Base-by-base conservation (phyloP, 2,888 invertebrate genomes). In the Xanthostigma xanthostigma region DNA sequence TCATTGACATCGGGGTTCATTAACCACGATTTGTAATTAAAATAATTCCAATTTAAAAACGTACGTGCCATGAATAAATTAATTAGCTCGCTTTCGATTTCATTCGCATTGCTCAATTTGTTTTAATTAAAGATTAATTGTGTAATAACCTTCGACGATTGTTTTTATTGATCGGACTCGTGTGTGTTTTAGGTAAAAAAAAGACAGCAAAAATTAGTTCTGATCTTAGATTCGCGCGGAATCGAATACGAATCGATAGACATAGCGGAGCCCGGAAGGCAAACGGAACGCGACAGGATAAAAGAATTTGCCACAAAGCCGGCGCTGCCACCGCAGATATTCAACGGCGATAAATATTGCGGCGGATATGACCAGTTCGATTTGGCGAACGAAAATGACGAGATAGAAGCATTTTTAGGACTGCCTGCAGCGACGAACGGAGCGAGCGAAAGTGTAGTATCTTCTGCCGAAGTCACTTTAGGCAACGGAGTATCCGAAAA, bases 331-430 rank as follows among this genome's bases (percentile, higher is more conserved):
- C 96, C 96, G 50, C 97, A 97, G 69, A 75, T 97, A 57, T 96
- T 95, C 67, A 89, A 90, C 63, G 93, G 89, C 53, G 85, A 86
- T 10, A 82, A 84, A 55, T 94, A 92, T 65, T 91, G 93, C 63
- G 96, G 96, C 65, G 93, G 93, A 67, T 95, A 92, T 68, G 91
- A 93, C 64, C 84, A 81, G 60, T 93, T 95, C 69, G 90, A 91
- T 67, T 70, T 88, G 69, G 84, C 92, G 14, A 88, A 92, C 69
- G 95, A 95, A 74, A 77, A 84, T 56, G 91, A 94, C 62, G 84
- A 84, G 57, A 72, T 94, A 68, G 89, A 92, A 64, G 81, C 83
- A 63, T 94, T 94, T 65, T 69, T 93, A 51, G 89, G 89, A 68
- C 63, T 88, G 56, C 79, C 79, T 56, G 72, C 75, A 2, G 76